Conservation (phyloP, 2,113 vertebrate species). For the Seriola rivoliana region DNA sequence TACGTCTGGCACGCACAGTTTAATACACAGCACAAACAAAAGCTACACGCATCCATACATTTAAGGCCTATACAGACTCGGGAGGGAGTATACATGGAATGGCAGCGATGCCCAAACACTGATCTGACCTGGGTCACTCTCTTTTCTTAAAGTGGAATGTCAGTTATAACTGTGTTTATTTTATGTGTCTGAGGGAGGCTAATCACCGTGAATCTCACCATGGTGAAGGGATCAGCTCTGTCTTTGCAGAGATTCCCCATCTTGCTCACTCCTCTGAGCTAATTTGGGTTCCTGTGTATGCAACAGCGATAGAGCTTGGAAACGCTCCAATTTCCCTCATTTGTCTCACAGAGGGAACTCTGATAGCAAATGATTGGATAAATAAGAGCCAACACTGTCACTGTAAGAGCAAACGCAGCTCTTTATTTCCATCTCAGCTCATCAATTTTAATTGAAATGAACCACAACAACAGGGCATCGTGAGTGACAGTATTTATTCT, state of each 20-base stretch:
- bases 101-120: slow-evolving; percentile 69
- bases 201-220: slow-evolving; percentile 37
- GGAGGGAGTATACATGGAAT: slow-evolving; percentile 64
- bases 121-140: slow-evolving; percentile 63
- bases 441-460: slow-evolving; percentile 45
- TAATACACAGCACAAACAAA: background rate
- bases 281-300: background rate
- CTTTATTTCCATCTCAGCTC: slow-evolving; percentile 15
- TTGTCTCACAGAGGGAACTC: slow-evolving; percentile 25
- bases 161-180: slow-evolving; percentile 63
- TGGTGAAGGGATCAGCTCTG: slow-evolving; percentile 36
- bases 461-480: slow-evolving; percentile 8
- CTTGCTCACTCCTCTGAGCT: background rate
- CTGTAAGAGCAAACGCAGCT: background rate
- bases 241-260: slow-evolving; percentile 21
- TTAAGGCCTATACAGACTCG: slow-evolving; percentile 22
- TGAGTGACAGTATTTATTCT: slow-evolving; percentile 43
- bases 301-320: background rate
- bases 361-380: slow-evolving; percentile 33
- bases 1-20: slow-evolving; percentile 50
- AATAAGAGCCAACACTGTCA: background rate
- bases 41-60: background rate
- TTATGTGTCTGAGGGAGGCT: slow-evolving; percentile 42
- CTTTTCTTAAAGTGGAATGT: slow-evolving; percentile 62
- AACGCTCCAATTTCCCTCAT: slow-evolving; percentile 23